A percentile compares a stretch with the other conserved stretches of the same genome.
These are phyloP conservation scores for Manduca sexta DNA, from an alignment of 1,140 invertebrate species.

Conservation along the genomic window DNA sequence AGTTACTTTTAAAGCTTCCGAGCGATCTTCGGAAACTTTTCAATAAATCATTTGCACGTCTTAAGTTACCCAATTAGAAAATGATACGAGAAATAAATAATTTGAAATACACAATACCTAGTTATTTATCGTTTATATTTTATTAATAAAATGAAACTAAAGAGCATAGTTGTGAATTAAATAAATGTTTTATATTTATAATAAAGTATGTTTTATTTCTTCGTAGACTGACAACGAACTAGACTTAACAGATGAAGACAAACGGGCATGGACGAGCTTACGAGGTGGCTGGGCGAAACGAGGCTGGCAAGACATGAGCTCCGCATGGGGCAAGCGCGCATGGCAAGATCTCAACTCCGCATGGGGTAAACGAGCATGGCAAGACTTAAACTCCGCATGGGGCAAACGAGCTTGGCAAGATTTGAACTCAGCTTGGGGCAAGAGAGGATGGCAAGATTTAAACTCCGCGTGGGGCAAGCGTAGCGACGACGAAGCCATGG, in stretches of 20 bases:
- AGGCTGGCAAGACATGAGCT: conserved; percentile 74
- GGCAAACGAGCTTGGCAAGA: conserved; percentile 78
- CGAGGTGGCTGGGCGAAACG: conserved; percentile 73
- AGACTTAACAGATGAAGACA: conserved; percentile 58
- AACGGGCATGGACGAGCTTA: conserved; percentile 48
- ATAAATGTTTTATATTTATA: too few relatives aligned
- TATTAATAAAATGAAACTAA: not conserved
- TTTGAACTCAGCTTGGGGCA: conserved; percentile 75
- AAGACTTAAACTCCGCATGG: conserved; percentile 76
- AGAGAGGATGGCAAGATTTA: conserved; percentile 76
- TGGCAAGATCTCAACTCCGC: conserved; percentile 76
- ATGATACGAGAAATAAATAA: too few relatives aligned
- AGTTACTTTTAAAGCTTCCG: too few relatives aligned
- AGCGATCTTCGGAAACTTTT: too few relatives aligned
- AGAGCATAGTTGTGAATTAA: too few relatives aligned
- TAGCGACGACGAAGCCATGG: conserved; percentile 21
- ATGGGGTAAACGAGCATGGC: conserved; percentile 79
- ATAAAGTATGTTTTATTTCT: conserved; percentile 5
- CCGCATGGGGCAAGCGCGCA: conserved; percentile 76
- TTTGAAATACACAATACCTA: too few relatives aligned
- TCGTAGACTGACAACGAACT: conserved; percentile 47
- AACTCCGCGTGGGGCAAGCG: conserved; percentile 77
- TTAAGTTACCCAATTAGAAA: too few relatives aligned
- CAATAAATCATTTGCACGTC: too few relatives aligned
- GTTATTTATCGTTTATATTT: too few relatives aligned